Percentiles rank a stretch among this genome's conserved stretches.
These are phyloP conservation scores for Brachyrhaphis roseni DNA, from an alignment of 2,797 vertebrate species.

Conservation along the genomic window DNA sequence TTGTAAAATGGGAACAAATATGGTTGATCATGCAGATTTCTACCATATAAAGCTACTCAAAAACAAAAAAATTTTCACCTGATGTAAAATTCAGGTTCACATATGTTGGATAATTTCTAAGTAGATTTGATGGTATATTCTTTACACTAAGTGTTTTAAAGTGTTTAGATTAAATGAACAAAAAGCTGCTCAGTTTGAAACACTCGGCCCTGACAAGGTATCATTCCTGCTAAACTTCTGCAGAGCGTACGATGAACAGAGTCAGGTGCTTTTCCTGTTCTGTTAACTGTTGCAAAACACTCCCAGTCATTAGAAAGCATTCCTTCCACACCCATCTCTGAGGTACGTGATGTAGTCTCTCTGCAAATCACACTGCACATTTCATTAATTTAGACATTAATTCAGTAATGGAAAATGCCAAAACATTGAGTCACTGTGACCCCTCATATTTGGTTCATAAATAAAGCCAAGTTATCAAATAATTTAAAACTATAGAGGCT, in stretches of 20 bases:
- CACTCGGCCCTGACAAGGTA: not conserved
- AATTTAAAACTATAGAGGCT: conserved; percentile 25
- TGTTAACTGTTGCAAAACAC: conserved; percentile 46
- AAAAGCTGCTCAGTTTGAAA: not conserved
- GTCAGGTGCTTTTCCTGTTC: conserved; percentile 31
- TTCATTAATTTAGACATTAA: not conserved
- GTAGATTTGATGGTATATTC: not conserved
- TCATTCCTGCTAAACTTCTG: not conserved
- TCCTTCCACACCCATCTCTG: conserved; percentile 26
- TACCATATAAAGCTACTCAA: not conserved
- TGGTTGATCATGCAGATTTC: not conserved
- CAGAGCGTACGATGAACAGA: not conserved
- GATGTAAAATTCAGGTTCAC: not conserved
- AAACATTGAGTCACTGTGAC: not conserved
- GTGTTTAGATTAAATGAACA: not conserved
- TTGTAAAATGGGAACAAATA: not conserved
- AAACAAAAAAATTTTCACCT: not conserved
- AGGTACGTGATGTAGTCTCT: not conserved
- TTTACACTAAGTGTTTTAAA: not conserved
- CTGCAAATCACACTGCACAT: not conserved
- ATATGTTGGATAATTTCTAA: not conserved
- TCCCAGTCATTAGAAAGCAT: conserved; percentile 21
- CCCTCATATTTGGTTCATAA: not conserved
- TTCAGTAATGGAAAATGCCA: not conserved
- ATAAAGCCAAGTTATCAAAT: not conserved